These are phyloP conservation scores for Cryptotis parvus DNA, from an alignment of 2,113 vertebrate species.

Conservation along the genomic window DNA sequence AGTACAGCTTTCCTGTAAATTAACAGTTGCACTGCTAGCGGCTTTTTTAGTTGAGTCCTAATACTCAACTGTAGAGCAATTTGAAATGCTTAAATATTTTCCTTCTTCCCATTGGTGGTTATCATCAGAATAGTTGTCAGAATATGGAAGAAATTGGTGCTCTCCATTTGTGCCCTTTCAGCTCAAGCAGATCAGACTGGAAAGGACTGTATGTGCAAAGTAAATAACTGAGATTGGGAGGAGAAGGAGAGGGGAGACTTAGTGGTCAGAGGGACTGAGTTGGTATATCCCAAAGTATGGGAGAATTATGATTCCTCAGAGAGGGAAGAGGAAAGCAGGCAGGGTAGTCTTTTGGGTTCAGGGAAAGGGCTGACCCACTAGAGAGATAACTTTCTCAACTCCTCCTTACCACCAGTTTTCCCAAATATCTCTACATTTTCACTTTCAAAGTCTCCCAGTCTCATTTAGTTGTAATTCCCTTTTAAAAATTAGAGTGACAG, in stretches of 20 bases:
- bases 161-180: background rate
- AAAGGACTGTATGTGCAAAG: background rate
- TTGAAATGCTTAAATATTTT: background rate
- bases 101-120: no score
- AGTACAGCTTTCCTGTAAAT: background rate
- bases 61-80: background rate
- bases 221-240: no score
- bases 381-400: constrained; percentile 25
- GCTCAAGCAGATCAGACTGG: background rate
- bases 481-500: constrained; percentile 40
- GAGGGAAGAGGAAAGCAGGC: background rate
- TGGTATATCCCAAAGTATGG: background rate
- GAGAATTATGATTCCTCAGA: background rate
- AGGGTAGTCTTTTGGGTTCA: background rate
- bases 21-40: background rate
- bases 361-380: background rate
- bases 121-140: no score
- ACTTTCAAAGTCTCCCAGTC: background rate
- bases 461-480: background rate
- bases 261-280: background rate
- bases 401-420: background rate
- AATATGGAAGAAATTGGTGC: background rate
- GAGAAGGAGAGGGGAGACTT: background rate
- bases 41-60: background rate
- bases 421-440: background rate